Base-by-base conservation (phyloP, 2,888 invertebrate genomes). In the Mythimna ferrago region DNA sequence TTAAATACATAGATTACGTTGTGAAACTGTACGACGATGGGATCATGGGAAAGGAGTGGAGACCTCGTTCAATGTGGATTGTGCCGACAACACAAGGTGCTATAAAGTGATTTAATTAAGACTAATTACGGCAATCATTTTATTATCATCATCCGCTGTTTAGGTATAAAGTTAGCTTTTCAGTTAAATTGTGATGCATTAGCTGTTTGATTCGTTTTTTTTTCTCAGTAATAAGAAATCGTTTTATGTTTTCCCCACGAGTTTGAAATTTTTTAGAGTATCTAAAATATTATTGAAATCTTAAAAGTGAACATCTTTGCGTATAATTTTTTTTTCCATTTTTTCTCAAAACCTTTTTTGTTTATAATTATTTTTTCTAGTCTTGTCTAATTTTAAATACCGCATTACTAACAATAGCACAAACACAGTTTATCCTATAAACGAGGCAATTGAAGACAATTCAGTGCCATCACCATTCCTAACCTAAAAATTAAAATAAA, bases 401-500 rank as follows among this genome's bases (percentile, higher is more conserved):
- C 2, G 54, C n/a, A 32, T 64, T 21, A 53, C n/a, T 35, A 62
- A 35, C 16, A 81, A 81, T 32, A 44, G 26, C 57, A 65, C 11
- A 64, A 69, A 58, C 58, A 60, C 73, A 21, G 21, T 48, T 63
- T 64, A 66, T 51, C 58, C 51, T 68, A 57, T 62, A 73, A 83
- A 73, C 58, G 70, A 82, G 61, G 54, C 77, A 78, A 77, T 81
- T 78, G 57, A 76, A 71, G 53, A 48, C 57, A 79, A 80, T 80
- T 66, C 57, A 70, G 48, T 44, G 26, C 67, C 68, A 79, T 66
- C 35, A 65, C 60, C 53, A 70, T 60, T 67, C 71, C 54, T 74
- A 76, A 73, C 73, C 71, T 76, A 66, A 73, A 80, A 81, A 75
- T 85, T 76, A 66, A 78, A 85, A 78, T 80, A 82, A 82, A 78